Base-by-base conservation (phyloP, 1,140 invertebrate species). In the Oreohelix idahoensis region DNA sequence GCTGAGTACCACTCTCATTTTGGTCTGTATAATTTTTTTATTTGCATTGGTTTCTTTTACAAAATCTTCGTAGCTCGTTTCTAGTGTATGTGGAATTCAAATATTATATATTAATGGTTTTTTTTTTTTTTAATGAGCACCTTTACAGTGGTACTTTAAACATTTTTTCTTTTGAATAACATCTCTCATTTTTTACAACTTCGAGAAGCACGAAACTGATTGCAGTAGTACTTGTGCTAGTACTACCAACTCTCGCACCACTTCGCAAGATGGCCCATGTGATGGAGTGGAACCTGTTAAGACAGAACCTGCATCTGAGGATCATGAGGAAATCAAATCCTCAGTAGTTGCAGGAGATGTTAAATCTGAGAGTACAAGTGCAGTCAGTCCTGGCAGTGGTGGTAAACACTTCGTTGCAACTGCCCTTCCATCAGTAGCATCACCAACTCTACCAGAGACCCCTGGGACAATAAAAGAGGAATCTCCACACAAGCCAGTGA, bases 401-500 rank as follows among this genome's bases (percentile, higher is more conserved):
- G 20, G 32, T 32, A 17, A 39, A 23, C 35, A 70, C n/a, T 77
- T 5, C 36, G 42, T 49, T 51, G 38, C n/a, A 36, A 29, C 45
- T 49, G 42, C 69, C 63, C 4, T 42, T 2, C 29, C 58, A 0
- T 2, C 20, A n/a, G 70, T 63, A 1, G 42, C 39, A 38, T 29
- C 17, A 35, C 29, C 70, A n/a, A 29, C 10, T 39, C 8, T 49
- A 10, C 11, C 32, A 29, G 42, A 45, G 45, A 35, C 29, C 10
- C 49, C 42, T 2, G 45, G 1, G 23, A 26, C 75, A 20, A 45
- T 53, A 0, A 77, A 77, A 58, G 75, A 53, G 15, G 75, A 77
- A 77, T 74, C 71, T 8, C 49, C 75, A 38, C 75, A 77, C 8
- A 77, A 77, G n/a, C n/a, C 51, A 53, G 1, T 35, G 2, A 77